Evolutionary conservation across 2,797 vertebrate genomes (phyloP), one percentile per base, ranked within the genome.

Genomic region (Manis crassicaudata): DNA sequence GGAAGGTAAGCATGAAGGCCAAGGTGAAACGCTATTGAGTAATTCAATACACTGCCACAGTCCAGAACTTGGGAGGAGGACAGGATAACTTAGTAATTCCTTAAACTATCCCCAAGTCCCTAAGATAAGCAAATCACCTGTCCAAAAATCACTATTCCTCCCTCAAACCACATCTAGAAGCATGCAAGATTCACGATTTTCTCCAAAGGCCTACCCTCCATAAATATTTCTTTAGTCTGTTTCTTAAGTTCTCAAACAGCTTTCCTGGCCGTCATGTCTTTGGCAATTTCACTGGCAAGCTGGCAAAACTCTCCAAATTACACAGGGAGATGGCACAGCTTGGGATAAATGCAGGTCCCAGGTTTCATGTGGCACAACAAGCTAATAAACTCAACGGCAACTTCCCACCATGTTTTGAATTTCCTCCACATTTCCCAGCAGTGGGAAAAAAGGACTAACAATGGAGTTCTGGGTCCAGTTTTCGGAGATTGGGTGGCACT

Each of bases 401-500:
- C n/a, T 58, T 35, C 17, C 70, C 35, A 60, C 17, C 40, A n/a
- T 43, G 5, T 67, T 91, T 80, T 88, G 8, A n/a, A 86, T 77
- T 54, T 56, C 27, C 50, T 56, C 37, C 58, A 16, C 46, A 25
- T 58, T 62, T 76, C 54, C 76, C 56, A 94, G 75, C 76, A 94
- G 81, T 12, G 52, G 46, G 35, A 65, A 65, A 77, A 81, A 65
- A 37, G 14, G 9, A 97, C 99, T 91, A 98, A 99, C 99, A 1
- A 90, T 99, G 99, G 35, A 99, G 98, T 92, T 99, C 99, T 0
- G 99, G 99, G 97, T 99, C 99, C 97, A 99, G 98, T 92, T 99
- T 99, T 97, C 99, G 99, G 43, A 99, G 99, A 94, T 99, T 99
- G 58, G 99, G 99, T 0, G 99, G 99, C 70, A 99, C 99, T 0